Conservation (phyloP, 2,113 vertebrate species). For the Oreochromis niloticus region DNA sequence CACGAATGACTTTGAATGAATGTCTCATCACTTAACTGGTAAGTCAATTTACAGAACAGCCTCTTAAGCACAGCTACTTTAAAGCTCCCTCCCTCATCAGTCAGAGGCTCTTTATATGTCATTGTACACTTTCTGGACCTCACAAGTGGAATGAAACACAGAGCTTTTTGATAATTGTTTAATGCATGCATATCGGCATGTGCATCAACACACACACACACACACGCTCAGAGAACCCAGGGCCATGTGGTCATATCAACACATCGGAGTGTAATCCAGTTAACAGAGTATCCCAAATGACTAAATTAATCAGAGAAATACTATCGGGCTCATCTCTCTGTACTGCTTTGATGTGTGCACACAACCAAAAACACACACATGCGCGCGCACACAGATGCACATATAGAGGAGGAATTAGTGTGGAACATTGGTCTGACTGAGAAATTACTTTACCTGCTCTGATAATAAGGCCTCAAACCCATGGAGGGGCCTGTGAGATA, state of each 20-base stretch:
- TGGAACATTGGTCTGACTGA: constrained; percentile 52
- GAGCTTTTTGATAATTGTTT: constrained; percentile 32
- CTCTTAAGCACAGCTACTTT: neutral
- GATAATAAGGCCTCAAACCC: constrained; percentile 62
- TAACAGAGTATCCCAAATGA: constrained; percentile 74
- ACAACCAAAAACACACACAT: neutral
- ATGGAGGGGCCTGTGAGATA: constrained; percentile 56
- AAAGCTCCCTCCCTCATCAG: neutral
- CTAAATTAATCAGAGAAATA: constrained; percentile 73
- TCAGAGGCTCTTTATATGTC: neutral
- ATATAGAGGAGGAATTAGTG: constrained; percentile 46
- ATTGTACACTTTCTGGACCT: constrained; percentile 29
- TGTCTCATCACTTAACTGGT: neutral
- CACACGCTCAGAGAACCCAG: constrained; percentile 36
- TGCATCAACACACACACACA: constrained; percentile 17
- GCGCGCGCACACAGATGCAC: neutral
- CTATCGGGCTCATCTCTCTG: constrained; percentile 63
- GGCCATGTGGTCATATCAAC: constrained; percentile 66
- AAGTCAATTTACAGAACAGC: neutral
- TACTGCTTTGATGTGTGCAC: constrained; percentile 57
- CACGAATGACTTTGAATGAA: neutral
- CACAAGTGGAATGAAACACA: constrained; percentile 55
- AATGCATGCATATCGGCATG: constrained; percentile 10
- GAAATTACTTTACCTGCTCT: constrained; percentile 64
- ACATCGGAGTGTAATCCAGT: constrained; percentile 73